These are phyloP conservation scores for Protodeltote pygarga DNA, from an alignment of 2,888 invertebrate genomes.

Conservation along the genomic window DNA sequence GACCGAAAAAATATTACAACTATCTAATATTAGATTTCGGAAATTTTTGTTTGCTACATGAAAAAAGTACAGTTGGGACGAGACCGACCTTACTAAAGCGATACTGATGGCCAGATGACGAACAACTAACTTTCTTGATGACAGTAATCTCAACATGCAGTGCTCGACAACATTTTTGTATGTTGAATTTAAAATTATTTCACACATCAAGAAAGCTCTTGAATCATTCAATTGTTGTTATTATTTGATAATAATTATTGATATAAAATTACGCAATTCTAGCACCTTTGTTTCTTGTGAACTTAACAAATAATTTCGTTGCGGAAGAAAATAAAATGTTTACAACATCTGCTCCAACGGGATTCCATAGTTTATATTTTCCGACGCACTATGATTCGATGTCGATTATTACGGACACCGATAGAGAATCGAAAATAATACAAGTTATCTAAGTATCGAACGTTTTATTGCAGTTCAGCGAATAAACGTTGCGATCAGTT, in stretches of 20 bases:
- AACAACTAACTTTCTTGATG: slow-evolving; percentile 65
- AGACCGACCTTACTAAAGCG: slow-evolving; percentile 31
- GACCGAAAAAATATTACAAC: background rate
- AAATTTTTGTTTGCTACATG: background rate
- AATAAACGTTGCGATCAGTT: too few relatives aligned
- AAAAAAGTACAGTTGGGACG: slow-evolving; percentile 15
- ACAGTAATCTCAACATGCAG: slow-evolving; percentile 64
- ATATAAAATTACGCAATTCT: background rate
- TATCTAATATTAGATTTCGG: background rate
- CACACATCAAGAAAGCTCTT: too few relatives aligned
- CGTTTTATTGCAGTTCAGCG: slow-evolving; percentile 30
- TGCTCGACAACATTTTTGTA: slow-evolving; percentile 56
- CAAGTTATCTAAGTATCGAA: slow-evolving; percentile 39
- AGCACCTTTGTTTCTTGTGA: background rate
- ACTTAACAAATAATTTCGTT: background rate
- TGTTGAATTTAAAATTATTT: too few relatives aligned
- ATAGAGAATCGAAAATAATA: slow-evolving; percentile 63
- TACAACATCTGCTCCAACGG: slow-evolving; percentile 57
- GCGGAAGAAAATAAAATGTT: slow-evolving; percentile 50
- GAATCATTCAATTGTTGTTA: too few relatives aligned
- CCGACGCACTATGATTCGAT: slow-evolving; percentile 69
- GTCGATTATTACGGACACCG: slow-evolving; percentile 63
- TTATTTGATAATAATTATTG: background rate
- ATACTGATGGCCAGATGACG: slow-evolving; percentile 56
- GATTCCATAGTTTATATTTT: slow-evolving; percentile 53